Evolutionary conservation across 2,113 vertebrate genomes (phyloP), one percentile per base, ranked within the genome.

Genomic region (Vireo altiloquus): DNA sequence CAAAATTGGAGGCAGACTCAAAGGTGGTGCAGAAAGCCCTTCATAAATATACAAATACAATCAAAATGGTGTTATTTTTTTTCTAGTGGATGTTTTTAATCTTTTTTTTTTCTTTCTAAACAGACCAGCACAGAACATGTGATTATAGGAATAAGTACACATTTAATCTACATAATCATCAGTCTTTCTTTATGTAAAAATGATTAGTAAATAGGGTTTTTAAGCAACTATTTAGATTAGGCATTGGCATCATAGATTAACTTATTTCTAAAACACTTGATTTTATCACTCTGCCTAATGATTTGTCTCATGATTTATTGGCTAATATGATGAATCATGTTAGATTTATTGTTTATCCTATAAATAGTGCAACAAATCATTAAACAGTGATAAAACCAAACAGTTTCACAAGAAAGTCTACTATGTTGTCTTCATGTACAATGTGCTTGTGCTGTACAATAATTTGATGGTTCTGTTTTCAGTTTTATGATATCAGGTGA

Each of bases 181-280:
- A 93, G 98, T 98, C 97, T 98, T 97, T 97, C 97, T 98, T 98
- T 98, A 97, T 97, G 97, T 97, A 98, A 97, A 98, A 98, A 98
- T 98, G 97, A 98, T 98, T 98, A 98, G 97, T 96, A 98, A 98
- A 98, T 98, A 96, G 97, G 97, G 96, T 83, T 98, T 98, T 98
- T 97, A 98, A 98, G 96, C 97, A 98, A 98, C 97, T 97, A 95
- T 97, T 98, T 98, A 97, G 98, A 98, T 98, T 98, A 98, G 90
- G 95, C 97, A 97, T 98, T 98, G 98, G 97, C 97, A 97, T 97
- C 97, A 95, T 98, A 97, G 98, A 98, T 98, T 98, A 98, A 98
- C 98, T 98, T 98, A 98, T 98, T 98, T 98, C 98, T 97, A 98
- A 98, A 98, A 98, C 98, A 98, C 98, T 98, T 98, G 98, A 98